Evolutionary conservation across 2,113 vertebrate species (phyloP).

Genomic region (Apeltes quadracus): DNA sequence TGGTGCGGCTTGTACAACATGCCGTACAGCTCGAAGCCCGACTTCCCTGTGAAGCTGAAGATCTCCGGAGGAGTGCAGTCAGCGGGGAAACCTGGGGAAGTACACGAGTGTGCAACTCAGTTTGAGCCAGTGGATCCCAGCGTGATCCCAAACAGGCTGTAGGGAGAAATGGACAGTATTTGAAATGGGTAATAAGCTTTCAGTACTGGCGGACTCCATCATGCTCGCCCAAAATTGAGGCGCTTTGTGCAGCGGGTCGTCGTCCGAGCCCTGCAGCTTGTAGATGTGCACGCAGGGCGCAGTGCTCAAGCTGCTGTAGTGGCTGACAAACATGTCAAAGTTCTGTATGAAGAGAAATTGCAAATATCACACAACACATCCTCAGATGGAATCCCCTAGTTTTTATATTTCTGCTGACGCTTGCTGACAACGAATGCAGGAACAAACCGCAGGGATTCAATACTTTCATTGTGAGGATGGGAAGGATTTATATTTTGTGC

Average conservation of each 20-base stretch:
- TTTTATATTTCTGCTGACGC: background rate
- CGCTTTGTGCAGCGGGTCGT: conserved; percentile 88
- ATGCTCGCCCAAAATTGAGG: conserved; percentile 95
- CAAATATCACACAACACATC: background rate
- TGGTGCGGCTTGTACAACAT: conserved; percentile 94
- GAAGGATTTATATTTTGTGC: background rate
- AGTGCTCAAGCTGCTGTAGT: conserved; percentile 91
- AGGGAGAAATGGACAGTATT: too few species aligned
- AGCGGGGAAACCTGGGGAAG: conserved; percentile 81
- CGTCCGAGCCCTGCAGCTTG: conserved; percentile 85
- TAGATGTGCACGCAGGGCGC: conserved; percentile 93
- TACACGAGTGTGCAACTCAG: background rate
- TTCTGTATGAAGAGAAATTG: conserved; percentile 76
- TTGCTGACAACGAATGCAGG: too few species aligned
- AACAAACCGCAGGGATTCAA: background rate
- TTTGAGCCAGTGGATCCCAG: background rate
- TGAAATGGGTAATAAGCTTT: too few species aligned
- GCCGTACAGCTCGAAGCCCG: conserved; percentile 88
- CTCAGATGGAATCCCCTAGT: background rate
- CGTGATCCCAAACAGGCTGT: background rate
- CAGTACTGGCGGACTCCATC: conserved; percentile 91
- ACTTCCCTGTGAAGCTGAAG: conserved; percentile 89
- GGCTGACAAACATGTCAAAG: conserved; percentile 96
- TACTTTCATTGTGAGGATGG: background rate
- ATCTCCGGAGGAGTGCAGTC: conserved; percentile 90